Evolutionary conservation across 2,113 vertebrate species (phyloP).

Genomic region (Orthonyx spaldingii): DNA sequence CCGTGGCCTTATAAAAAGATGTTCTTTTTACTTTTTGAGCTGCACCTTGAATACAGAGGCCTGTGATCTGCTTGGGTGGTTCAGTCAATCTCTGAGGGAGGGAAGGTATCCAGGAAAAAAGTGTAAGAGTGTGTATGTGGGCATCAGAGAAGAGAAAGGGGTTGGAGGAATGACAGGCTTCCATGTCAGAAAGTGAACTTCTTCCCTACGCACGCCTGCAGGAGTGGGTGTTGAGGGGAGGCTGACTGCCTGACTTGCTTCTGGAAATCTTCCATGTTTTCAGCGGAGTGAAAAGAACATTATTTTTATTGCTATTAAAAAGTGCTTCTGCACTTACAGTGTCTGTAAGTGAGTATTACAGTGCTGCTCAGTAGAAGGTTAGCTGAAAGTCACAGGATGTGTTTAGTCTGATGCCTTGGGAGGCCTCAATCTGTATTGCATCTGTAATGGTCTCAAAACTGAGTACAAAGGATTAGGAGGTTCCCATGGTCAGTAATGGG

Average conservation of each 20-base stretch:
- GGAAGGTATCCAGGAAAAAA: neutral
- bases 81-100: neutral
- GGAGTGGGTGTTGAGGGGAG: constrained; percentile 14
- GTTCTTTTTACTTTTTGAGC: neutral
- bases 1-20: neutral
- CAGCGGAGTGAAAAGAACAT: neutral
- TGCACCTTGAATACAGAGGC: neutral
- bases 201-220: neutral
- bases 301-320: constrained; percentile 39
- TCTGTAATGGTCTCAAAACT: neutral
- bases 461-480: neutral
- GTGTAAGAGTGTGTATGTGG: neutral
- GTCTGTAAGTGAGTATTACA: constrained; percentile 3
- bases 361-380: constrained; percentile 22
- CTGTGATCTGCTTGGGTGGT: neutral
- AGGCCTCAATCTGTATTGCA: neutral
- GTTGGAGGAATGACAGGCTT: constrained; percentile 35
- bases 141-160: neutral
- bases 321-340: neutral
- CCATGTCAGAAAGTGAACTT: constrained; percentile 37
- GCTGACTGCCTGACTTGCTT: constrained; percentile 32
- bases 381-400: constrained; percentile 9
- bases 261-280: constrained; percentile 43
- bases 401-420: neutral
- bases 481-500: neutral